These are phyloP conservation scores for Meloe dianella DNA, from an alignment of 2,888 invertebrate genomes.

Conservation along the genomic window DNA sequence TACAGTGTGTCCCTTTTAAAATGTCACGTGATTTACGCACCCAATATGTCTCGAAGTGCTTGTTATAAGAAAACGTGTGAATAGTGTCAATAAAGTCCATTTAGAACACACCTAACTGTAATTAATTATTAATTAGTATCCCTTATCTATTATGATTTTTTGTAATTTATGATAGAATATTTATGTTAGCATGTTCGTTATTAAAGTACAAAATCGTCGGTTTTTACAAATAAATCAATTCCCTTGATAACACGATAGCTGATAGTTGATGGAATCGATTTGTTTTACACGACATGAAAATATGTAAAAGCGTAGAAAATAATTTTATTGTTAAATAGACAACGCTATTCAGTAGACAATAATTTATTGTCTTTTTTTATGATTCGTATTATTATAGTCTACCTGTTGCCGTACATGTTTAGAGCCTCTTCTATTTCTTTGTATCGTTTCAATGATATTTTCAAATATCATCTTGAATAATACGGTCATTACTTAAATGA, in stretches of 20 bases:
- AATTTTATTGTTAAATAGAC: neutral
- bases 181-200: neutral
- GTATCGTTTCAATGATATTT: neutral
- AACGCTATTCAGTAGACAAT: neutral
- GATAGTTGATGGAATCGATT: constrained; percentile 4
- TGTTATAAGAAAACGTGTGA: no score
- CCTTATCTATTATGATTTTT: no score
- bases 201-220: neutral
- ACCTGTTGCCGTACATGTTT: neutral
- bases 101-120: constrained; percentile 10
- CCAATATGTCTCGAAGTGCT: no score
- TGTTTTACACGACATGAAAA: constrained; percentile 1
- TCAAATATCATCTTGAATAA: neutral
- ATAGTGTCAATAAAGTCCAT: no score
- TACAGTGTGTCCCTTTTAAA: neutral
- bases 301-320: neutral
- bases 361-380: neutral
- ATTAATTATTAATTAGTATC: no score
- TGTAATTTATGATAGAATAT: neutral
- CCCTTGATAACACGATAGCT: constrained; percentile 1
- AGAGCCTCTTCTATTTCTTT: neutral
- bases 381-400: neutral
- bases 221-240: constrained; percentile 8
- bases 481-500: neutral
- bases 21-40: neutral